Conservation (phyloP, 2,113 vertebrate species). For the Alethe castanea region DNA sequence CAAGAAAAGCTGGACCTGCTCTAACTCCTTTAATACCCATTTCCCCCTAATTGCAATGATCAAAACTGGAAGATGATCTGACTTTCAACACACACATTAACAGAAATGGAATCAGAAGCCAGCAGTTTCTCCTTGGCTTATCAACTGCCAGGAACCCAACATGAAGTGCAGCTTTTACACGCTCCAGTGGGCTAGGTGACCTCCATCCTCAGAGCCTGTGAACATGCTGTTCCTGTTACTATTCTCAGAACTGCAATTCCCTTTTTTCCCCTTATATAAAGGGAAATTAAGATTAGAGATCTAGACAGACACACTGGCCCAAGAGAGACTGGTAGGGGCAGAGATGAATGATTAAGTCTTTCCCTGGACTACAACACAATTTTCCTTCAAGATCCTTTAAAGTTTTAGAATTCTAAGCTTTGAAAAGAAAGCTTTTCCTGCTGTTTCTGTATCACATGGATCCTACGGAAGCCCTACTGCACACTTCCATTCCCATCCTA, state of each 20-base stretch:
- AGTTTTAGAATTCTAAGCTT: background rate
- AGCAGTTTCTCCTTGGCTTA: background rate
- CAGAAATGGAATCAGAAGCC: background rate
- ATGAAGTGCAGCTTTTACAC: background rate
- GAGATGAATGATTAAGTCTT: background rate
- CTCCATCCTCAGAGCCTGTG: background rate
- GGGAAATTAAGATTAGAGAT: background rate
- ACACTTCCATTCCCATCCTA: background rate
- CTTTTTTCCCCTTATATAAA: background rate
- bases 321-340: background rate
- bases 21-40: background rate
- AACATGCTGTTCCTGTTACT: background rate
- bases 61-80: background rate
- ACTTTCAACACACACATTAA: background rate
- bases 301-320: background rate
- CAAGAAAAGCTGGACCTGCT: background rate
- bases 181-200: constrained; percentile 9
- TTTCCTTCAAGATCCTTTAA: background rate
- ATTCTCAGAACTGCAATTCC: background rate
- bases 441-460: background rate
- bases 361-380: background rate
- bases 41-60: background rate
- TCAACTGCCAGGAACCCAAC: background rate
- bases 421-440: background rate
- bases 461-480: background rate